Evolutionary conservation across 2,888 invertebrate species (phyloP).

Genomic region (Mechanitis mazaeus): DNA sequence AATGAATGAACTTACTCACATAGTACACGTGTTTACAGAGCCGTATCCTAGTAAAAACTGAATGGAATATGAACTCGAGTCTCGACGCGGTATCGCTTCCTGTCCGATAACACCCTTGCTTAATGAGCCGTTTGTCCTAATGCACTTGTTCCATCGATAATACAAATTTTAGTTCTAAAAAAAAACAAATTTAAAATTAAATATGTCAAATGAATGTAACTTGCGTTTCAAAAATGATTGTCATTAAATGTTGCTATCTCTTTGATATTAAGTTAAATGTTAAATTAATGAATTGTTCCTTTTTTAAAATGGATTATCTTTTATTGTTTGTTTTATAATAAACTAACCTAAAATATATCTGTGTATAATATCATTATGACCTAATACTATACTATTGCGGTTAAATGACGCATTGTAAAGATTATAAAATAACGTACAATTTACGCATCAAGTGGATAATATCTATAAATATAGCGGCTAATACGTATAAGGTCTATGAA

Average conservation of each 20-base stretch:
- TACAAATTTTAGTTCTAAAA: no score
- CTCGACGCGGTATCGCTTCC: constrained; percentile 52
- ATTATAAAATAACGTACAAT: constrained; percentile 10
- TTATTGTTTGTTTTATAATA: no score
- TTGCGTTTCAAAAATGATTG: no score
- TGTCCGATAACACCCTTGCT: constrained; percentile 53
- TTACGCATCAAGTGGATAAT: constrained; percentile 16
- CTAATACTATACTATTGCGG: constrained; percentile 9
- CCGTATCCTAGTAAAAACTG: constrained; percentile 56
- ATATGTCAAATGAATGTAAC: no score
- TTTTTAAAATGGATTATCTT: no score
- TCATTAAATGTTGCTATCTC: no score
- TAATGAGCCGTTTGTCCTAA: constrained; percentile 28
- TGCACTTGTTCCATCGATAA: constrained; percentile 15
- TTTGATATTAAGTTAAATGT: no score
- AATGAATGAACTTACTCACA: constrained; percentile 9
- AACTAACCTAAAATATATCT: constrained; percentile 1
- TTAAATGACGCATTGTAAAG: constrained; percentile 10
- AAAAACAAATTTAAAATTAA: no score
- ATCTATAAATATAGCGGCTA: constrained; percentile 4
- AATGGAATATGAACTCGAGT: constrained; percentile 57
- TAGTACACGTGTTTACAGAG: constrained; percentile 52
- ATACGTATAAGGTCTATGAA: constrained; percentile 31
- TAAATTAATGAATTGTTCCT: no score
- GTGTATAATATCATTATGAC: no score